These are phyloP conservation scores for Sternotherus odoratus DNA, from an alignment of 2,797 vertebrate species.

Conservation along the genomic window DNA sequence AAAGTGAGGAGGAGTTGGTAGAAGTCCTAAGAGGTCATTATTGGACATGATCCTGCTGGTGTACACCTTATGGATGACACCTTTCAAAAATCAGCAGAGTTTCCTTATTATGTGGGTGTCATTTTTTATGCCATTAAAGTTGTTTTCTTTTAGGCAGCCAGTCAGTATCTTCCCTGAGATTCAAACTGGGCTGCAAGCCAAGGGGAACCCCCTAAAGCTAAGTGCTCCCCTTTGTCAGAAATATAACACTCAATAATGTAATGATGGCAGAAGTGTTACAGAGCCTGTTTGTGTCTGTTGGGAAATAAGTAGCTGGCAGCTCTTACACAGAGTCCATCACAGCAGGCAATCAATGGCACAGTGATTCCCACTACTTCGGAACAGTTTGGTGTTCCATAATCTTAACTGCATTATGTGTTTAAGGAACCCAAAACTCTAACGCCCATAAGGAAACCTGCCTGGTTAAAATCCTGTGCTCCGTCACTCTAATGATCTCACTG, in stretches of 20 bases:
- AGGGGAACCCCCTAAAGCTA: conserved; percentile 63
- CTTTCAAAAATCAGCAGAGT: conserved; percentile 32
- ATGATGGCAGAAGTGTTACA: conserved; percentile 38
- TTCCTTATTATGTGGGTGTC: conserved; percentile 38
- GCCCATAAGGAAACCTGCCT: not conserved
- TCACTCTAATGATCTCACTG: not conserved
- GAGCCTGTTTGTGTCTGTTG: conserved; percentile 31
- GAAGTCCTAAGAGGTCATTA: conserved; percentile 37
- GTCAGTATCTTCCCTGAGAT: conserved; percentile 43
- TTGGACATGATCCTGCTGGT: conserved; percentile 58
- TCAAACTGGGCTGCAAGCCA: conserved; percentile 53
- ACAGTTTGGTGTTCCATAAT: fast-evolving
- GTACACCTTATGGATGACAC: not conserved
- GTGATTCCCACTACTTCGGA: not conserved
- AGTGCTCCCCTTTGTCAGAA: conserved; percentile 54
- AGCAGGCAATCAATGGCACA: fast-evolving
- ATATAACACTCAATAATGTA: conserved; percentile 58
- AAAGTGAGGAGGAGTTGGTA: not conserved
- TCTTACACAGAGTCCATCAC: not conserved
- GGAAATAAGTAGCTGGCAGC: conserved; percentile 12
- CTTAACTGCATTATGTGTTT: fast-evolving
- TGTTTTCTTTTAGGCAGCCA: conserved; percentile 50
- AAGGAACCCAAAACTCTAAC: not conserved
- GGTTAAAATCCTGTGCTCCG: not conserved
- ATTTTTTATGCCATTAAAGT: conserved; percentile 53